phyloP scores from a whole-genome alignment of 2,113 vertebrate species.

The Pterocles orientalis region DNA sequence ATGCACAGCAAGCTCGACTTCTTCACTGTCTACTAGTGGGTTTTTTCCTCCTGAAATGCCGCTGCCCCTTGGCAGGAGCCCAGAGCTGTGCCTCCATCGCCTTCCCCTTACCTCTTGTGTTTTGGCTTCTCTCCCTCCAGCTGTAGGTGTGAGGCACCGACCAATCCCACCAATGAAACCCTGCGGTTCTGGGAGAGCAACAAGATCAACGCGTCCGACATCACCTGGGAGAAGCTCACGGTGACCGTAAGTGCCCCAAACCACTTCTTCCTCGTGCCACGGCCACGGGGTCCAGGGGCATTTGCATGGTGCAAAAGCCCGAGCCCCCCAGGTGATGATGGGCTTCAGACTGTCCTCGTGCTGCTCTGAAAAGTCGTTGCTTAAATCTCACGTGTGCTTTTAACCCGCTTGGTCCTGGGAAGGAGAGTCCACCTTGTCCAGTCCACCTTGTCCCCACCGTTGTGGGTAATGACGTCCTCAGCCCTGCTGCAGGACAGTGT shows the following conservation, averaged over 20 bases:
- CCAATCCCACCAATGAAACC: conserved; percentile 85
- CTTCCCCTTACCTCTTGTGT: background rate
- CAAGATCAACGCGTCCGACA: conserved; percentile 53
- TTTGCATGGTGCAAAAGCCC: fast-evolving
- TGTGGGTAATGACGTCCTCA: background rate
- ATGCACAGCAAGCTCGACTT: conserved; percentile 85
- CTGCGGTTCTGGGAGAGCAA: conserved; percentile 81
- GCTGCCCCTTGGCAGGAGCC: background rate
- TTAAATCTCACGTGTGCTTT: background rate
- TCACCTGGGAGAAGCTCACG: conserved; percentile 88
- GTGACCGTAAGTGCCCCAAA: conserved; percentile 81
- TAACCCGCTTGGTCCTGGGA: background rate
- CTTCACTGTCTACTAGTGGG: conserved; percentile 89
- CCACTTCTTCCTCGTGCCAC: fast-evolving
- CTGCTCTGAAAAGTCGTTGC: background rate
- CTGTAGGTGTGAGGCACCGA: conserved; percentile 85
- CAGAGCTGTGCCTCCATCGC: background rate
- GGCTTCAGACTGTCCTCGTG: background rate
- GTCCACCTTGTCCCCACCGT: too few relatives aligned
- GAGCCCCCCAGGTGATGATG: background rate
- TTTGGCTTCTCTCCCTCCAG: conserved; percentile 61
- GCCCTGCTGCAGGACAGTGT: background rate
- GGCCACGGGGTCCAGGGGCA: fast-evolving
- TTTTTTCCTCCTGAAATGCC: background rate
- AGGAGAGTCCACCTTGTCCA: background rate